Conservation (phyloP, 1,140 invertebrate species). For the Temnothorax curvispinosus region DNA sequence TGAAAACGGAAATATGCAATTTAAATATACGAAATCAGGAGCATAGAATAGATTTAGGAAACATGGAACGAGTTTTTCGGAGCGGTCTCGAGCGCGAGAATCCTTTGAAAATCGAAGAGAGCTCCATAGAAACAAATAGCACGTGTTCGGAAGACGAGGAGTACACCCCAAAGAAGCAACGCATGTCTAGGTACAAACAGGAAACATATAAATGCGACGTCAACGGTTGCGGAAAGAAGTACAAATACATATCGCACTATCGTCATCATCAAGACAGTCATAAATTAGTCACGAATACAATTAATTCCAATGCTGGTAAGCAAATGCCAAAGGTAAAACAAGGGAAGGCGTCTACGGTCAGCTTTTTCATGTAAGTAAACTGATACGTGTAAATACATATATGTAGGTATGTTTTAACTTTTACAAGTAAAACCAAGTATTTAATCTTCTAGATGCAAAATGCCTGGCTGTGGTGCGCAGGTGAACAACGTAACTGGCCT, state of each 20-base stretch:
- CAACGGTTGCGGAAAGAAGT: conserved; percentile 83
- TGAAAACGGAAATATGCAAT: conserved; percentile 73
- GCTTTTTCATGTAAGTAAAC: conserved; percentile 83
- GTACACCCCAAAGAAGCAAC: conserved; percentile 84
- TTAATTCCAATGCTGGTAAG: conserved; percentile 74
- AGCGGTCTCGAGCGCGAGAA: conserved; percentile 77
- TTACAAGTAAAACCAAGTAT: not conserved
- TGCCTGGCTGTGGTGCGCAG: conserved; percentile 83
- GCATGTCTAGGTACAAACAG: conserved; percentile 84
- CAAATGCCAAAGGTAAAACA: conserved; percentile 77
- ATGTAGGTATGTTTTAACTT: conserved; percentile 4
- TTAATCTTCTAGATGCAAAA: conserved; percentile 79
- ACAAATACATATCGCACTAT: conserved; percentile 85
- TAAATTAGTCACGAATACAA: conserved; percentile 77
- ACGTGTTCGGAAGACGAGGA: conserved; percentile 83
- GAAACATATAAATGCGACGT: conserved; percentile 82
- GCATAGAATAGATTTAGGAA: conserved; percentile 81
- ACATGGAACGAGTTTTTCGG: conserved; percentile 80
- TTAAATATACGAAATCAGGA: conserved; percentile 76
- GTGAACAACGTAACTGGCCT: conserved; percentile 81
- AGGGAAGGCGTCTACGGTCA: conserved; percentile 82
- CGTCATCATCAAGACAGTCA: conserved; percentile 85
- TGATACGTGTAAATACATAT: too few relatives aligned
- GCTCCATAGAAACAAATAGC: conserved; percentile 70
- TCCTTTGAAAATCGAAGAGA: conserved; percentile 75